Base-by-base conservation (phyloP, 2,888 invertebrate genomes). In the Lacanobia wlatinum region DNA sequence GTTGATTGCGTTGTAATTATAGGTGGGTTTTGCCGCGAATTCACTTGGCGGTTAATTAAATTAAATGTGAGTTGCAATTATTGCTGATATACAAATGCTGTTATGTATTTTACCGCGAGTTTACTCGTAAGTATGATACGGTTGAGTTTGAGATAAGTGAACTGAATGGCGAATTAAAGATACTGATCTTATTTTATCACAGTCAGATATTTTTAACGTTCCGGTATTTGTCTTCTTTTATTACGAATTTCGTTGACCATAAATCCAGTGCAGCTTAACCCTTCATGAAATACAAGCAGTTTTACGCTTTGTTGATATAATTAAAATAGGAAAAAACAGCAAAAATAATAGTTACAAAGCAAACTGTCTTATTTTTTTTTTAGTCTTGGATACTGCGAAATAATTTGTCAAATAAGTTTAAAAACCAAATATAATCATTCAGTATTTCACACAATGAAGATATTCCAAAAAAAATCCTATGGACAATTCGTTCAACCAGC, bases 1-100 rank as follows among this genome's bases (percentile, higher is more conserved):
- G 43, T 73, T 76, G 72, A 73, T 80, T 77, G 69, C 40, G 48
- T 55, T 78, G 78, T 81, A 74, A 81, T 81, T 78, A 78, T 48
- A 71, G 82, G 66, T 68, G 67, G 43, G 38, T 70, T 82, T 66
- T 55, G 62, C 77, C 64, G 73, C 58, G 61, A 61, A 71, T 72
- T 65, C 65, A 48, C 4, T 76, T 58, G 38, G 28, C 1, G 28
- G 73, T 73, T 73, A 82, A 80, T 80, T 80, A 23, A 80, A 80
- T 78, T 82, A 64, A 73, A 80, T 64, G 53, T 43, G 48, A 70
- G 28, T 10, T 58, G 40, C 14, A 18, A 63, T 63, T 38, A 10
- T 69, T 60, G 50, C 7, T 69, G 34, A 23, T 56, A 23, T 10
- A 43, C n/a, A 28, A 53, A 43, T 75, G 61, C 40, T 14, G 34